Conservation (phyloP, 2,113 vertebrate species). For the Pleuronectes platessa region DNA sequence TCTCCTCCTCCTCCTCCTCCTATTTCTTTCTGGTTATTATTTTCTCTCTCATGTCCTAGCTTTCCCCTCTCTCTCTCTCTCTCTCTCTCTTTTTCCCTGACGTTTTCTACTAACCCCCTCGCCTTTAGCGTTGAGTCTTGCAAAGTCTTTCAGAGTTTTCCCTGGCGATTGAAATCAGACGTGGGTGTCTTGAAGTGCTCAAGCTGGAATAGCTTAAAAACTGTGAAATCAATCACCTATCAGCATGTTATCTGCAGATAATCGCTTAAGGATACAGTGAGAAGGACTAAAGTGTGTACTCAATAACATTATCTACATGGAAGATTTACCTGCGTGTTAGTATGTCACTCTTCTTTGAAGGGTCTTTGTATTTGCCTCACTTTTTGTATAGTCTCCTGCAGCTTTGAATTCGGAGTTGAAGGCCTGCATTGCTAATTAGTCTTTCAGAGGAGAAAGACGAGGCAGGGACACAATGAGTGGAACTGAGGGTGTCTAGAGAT, state of each 20-base stretch:
- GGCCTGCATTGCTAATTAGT: slow-evolving; percentile 38
- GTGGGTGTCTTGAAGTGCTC: slow-evolving; percentile 31
- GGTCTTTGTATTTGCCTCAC: slow-evolving; percentile 27
- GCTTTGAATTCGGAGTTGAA: slow-evolving; percentile 35
- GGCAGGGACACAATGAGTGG: slow-evolving; percentile 1
- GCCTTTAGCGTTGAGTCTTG: slow-evolving; percentile 34
- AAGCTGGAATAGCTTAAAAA: slow-evolving; percentile 32
- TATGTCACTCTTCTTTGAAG: slow-evolving; percentile 61
- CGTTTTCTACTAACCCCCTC: neutral
- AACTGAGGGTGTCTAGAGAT: slow-evolving; percentile 12
- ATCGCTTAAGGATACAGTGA: neutral
- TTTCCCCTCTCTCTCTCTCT: neutral
- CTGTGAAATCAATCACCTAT: slow-evolving; percentile 45
- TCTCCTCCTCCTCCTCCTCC: too few relatives aligned
- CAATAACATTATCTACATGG: slow-evolving; percentile 2
- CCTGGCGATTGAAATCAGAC: slow-evolving; percentile 30
- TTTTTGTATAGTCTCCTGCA: slow-evolving; percentile 41
- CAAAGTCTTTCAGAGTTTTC: slow-evolving; percentile 46
- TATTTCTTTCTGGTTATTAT: neutral
- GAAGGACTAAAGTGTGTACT: neutral
- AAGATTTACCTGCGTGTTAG: neutral
- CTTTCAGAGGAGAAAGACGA: slow-evolving; percentile 21
- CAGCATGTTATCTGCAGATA: slow-evolving; percentile 15
- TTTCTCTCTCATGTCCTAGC: slow-evolving; percentile 14
- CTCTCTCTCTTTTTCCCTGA: neutral